These are phyloP conservation scores for Drosophila infuscata DNA, from an alignment of 2,888 invertebrate genomes.

Conservation along the genomic window DNA sequence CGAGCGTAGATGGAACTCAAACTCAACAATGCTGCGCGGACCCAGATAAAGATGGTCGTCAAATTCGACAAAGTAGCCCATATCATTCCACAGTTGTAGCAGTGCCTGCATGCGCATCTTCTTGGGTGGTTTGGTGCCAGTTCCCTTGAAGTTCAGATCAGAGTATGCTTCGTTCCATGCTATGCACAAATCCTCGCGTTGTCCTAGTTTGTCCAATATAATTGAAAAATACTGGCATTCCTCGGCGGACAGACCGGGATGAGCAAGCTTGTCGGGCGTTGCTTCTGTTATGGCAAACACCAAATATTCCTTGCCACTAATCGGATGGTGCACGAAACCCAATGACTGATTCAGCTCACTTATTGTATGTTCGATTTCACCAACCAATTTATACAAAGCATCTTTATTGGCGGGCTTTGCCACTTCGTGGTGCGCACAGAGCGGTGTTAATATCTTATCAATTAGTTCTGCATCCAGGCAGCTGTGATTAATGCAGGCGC, in stretches of 20 bases:
- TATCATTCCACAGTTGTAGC: conserved; percentile 55
- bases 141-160: conserved; percentile 17
- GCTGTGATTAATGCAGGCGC: conserved; percentile 66
- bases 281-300: conserved; percentile 61
- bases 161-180: conserved; percentile 61
- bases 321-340: conserved; percentile 53
- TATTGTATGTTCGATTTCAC: conserved; percentile 40
- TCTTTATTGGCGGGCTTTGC: conserved; percentile 43
- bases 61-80: conserved; percentile 60
- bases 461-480: conserved; percentile 54
- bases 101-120: conserved; percentile 61
- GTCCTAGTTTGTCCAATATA: conserved; percentile 54
- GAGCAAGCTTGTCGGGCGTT: conserved; percentile 47
- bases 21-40: conserved; percentile 63
- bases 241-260: conserved; percentile 54
- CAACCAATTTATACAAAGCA: conserved; percentile 50
- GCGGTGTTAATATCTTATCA: conserved; percentile 49
- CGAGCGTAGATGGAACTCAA: conserved; percentile 59
- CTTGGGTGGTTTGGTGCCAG: conserved; percentile 13
- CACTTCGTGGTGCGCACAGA: conserved; percentile 52
- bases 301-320: conserved; percentile 58
- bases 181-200: conserved; percentile 42
- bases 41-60: conserved; percentile 55
- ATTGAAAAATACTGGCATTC: conserved; percentile 63
- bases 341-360: conserved; percentile 48